Evolutionary conservation across 2,888 invertebrate species (phyloP).

Genomic region (Tillus elongatus): DNA sequence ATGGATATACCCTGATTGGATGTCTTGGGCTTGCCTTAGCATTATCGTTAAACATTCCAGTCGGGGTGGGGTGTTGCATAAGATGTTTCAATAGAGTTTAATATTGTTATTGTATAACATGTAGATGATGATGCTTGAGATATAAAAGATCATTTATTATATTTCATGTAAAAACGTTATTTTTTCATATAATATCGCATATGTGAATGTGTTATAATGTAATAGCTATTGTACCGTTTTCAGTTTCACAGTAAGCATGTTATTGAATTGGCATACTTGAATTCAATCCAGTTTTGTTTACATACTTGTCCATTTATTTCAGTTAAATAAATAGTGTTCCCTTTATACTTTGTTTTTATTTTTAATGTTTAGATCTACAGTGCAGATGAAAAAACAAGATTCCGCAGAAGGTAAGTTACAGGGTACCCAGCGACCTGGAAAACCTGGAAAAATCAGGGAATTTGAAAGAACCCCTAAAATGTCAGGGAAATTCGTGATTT

Average conservation of each 20-base stretch:
- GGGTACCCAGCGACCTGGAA: too few relatives aligned
- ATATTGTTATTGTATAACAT: slow-evolving; percentile 23
- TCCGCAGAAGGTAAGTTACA: too few relatives aligned
- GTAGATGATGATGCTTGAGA: slow-evolving; percentile 27
- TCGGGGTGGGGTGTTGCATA: slow-evolving; percentile 12
- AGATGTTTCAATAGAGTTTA: slow-evolving; percentile 19
- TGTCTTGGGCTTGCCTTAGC: slow-evolving; percentile 11
- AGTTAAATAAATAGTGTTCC: slow-evolving; percentile 46
- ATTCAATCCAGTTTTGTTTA: slow-evolving; percentile 31
- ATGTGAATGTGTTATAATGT: slow-evolving; percentile 24
- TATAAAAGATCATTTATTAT: slow-evolving; percentile 1
- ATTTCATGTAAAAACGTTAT: slow-evolving; percentile 7
- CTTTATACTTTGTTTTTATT: slow-evolving; percentile 26
- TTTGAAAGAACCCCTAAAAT: too few relatives aligned
- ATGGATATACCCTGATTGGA: slow-evolving; percentile 12
- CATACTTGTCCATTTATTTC: slow-evolving; percentile 38
- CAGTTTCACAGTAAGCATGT: slow-evolving; percentile 14
- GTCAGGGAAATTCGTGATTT: too few relatives aligned
- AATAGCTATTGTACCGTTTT: slow-evolving; percentile 10
- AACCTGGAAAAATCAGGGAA: too few relatives aligned
- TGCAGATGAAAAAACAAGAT: too few relatives aligned
- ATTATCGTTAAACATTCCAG: slow-evolving; percentile 5
- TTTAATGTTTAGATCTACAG: too few relatives aligned
- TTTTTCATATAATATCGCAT: slow-evolving; percentile 16
- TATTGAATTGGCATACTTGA: slow-evolving; percentile 37